Conservation (phyloP, 2,797 vertebrate genomes). For the Gouania willdenowi region DNA sequence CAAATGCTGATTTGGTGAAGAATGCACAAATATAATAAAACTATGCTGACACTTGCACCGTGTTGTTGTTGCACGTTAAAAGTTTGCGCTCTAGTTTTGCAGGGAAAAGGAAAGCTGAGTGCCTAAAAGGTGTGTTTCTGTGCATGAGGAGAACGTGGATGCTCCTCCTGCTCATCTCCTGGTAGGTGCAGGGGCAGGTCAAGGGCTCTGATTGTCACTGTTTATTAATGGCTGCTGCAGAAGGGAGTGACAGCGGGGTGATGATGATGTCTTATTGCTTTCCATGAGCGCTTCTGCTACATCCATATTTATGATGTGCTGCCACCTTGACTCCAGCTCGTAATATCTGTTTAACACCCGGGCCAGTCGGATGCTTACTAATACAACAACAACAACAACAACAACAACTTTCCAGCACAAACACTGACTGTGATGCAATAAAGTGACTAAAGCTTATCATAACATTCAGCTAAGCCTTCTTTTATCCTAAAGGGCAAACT, state of each 20-base stretch:
- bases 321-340: conserved; percentile 53
- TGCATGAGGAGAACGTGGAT: conserved; percentile 1
- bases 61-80: no score
- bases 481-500: conserved; percentile 12
- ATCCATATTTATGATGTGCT: conserved; percentile 76
- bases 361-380: conserved; percentile 36
- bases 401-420: conserved; percentile 11
- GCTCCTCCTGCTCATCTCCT: conserved; percentile 21
- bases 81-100: no score
- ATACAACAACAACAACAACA: conserved; percentile 32
- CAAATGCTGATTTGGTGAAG: no score
- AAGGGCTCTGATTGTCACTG: conserved; percentile 69
- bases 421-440: conserved; percentile 4
- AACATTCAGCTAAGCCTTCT: conserved; percentile 7
- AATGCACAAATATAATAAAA: no score
- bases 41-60: no score
- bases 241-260: conserved; percentile 64
- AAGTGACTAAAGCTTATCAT: conserved; percentile 17
- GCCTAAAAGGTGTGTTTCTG: conserved; percentile 4
- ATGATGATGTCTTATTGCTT: conserved; percentile 77
- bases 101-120: conserved; percentile 2
- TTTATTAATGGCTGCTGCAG: conserved; percentile 72
- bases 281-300: conserved; percentile 59
- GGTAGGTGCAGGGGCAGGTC: conserved; percentile 64
- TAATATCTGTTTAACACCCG: conserved; percentile 66